phyloP scores from a whole-genome alignment of 2,888 invertebrate species.

The Vanessa cardui region DNA sequence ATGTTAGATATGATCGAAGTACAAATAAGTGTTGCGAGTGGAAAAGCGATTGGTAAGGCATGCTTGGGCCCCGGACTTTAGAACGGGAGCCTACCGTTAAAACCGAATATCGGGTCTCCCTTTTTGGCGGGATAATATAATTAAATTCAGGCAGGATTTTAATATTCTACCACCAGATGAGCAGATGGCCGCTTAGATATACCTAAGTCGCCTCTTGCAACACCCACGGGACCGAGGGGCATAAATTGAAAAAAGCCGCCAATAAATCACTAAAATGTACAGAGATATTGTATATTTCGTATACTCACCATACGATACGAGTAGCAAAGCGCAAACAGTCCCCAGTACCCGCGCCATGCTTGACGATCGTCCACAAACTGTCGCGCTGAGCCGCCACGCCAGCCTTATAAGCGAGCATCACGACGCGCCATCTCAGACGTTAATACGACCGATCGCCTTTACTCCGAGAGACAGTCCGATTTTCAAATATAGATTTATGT shows the following conservation, averaged over 20 bases:
- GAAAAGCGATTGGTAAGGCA: no score
- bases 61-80: no score
- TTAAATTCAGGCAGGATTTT: no score
- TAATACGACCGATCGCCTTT: constrained; percentile 4
- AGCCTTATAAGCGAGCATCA: constrained; percentile 29
- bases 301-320: constrained; percentile 36
- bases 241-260: background rate
- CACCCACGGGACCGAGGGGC: no score
- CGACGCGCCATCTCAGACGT: background rate
- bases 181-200: no score
- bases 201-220: no score
- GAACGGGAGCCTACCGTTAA: no score
- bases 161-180: no score
- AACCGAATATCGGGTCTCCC: no score
- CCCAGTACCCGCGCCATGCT: constrained; percentile 18
- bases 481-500: background rate
- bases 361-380: constrained; percentile 28
- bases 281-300: background rate
- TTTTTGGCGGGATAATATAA: no score
- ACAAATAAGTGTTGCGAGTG: no score
- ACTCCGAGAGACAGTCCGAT: constrained; percentile 16
- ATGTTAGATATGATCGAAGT: no score
- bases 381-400: constrained; percentile 19
- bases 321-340: constrained; percentile 13
- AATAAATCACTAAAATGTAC: background rate